Base-by-base conservation (phyloP, 2,888 invertebrate genomes). In the Drosophila peninsularis region DNA sequence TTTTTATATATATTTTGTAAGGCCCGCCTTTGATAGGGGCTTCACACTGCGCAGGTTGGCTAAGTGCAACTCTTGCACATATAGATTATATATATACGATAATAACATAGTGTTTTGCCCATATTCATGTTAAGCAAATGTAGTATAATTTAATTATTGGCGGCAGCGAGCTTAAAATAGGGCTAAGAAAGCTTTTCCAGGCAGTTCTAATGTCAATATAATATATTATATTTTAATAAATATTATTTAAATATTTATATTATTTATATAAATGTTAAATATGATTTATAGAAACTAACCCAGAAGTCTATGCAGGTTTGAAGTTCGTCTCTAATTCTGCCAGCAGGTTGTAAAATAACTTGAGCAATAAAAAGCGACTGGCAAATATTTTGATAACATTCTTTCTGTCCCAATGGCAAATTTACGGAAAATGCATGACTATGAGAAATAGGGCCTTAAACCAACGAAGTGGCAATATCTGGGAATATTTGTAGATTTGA, bases 361-460 rank as follows among this genome's bases (percentile, higher is more conserved):
- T 71, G 55, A 24, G 70, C 72, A 62, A 78, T 81, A 80, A 75
- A 74, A 82, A 79, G 71, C 42, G 49, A 63, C 56, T 67, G 36
- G 50, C 52, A 82, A 76, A 71, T 80, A 74, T 87, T 86, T 83
- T 64, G 70, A 70, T 72, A 84, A 75, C 49, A 67, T 24, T n/a
- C 27, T 24, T 45, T 30, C 47, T 49, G 60, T 58, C 63, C 62
- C 50, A 62, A 61, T 55, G 65, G 63, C 54, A 63, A 64, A 65
- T 67, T 64, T 75, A 62, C 49, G 56, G 41, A 63, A 63, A 70
- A 62, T 49, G 17, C 24, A 66, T 61, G 57, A 41, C 37, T n/a
- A 67, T 69, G 68, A 58, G 74, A 49, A 62, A 72, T 53, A 41
- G 45, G 36, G 50, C 54, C 61, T 63, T 79, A 80, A 79, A 80